phyloP scores from a whole-genome alignment of 2,113 vertebrate species.

The Pyrgilauda ruficollis region DNA sequence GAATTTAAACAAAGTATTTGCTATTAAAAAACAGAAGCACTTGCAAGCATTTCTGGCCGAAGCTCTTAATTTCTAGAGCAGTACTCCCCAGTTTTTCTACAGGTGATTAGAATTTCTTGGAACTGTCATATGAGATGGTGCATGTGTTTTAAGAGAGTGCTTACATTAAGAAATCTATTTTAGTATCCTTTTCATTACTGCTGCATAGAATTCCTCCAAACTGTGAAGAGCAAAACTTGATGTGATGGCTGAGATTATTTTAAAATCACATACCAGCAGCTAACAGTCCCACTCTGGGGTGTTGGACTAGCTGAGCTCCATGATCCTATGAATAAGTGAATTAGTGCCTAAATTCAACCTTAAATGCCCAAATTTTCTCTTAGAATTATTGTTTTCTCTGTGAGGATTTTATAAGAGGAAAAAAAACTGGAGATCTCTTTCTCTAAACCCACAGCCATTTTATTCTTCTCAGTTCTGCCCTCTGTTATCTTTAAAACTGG shows the following conservation, averaged over 20 bases:
- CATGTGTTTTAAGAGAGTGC: neutral
- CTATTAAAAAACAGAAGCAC: neutral
- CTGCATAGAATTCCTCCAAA: neutral
- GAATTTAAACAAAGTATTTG: neutral
- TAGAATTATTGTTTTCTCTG: neutral
- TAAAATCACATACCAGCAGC: neutral
- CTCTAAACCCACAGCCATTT: neutral
- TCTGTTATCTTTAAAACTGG: neutral
- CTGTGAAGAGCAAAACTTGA: neutral
- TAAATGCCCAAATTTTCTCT: neutral
- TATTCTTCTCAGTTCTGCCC: neutral
- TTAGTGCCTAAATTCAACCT: neutral
- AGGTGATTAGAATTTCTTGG: neutral
- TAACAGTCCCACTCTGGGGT: neutral
- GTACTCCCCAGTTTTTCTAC: neutral
- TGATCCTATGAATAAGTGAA: neutral
- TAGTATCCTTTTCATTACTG: neutral
- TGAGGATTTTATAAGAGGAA: neutral
- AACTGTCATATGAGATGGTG: neutral
- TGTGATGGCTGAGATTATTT: neutral
- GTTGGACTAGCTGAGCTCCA: neutral
- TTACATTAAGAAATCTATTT: conserved; percentile 16
- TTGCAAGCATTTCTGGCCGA: neutral
- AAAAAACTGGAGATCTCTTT: neutral
- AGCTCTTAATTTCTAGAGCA: neutral